These are phyloP conservation scores for Cynocephalus volans DNA, from an alignment of 2,113 vertebrate genomes.

Conservation along the genomic window DNA sequence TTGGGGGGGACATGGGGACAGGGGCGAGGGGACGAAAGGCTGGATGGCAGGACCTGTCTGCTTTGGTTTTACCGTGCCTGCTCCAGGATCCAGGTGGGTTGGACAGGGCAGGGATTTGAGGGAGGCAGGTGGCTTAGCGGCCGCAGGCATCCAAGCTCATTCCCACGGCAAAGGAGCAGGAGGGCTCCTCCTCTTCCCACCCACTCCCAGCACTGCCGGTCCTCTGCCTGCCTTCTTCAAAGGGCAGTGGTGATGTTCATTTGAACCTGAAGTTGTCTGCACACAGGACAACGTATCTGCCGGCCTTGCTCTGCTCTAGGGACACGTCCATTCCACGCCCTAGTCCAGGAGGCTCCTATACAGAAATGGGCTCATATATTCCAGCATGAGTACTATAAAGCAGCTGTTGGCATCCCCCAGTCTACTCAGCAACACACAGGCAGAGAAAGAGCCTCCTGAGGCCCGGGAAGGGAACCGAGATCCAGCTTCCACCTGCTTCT, in stretches of 20 bases:
- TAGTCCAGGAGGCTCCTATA: background rate
- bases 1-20: background rate
- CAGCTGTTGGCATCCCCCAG: background rate
- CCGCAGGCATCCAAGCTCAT: no score
- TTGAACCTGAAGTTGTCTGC: background rate
- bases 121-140: background rate
- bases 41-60: background rate
- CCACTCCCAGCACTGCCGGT: background rate
- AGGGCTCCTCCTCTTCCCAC: background rate
- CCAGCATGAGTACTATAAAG: background rate
- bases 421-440: background rate
- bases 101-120: background rate
- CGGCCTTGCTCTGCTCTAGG: background rate
- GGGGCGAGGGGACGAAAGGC: background rate
- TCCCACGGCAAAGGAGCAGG: background rate
- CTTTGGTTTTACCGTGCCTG: background rate
- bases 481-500: background rate
- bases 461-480: background rate
- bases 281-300: accelerated
- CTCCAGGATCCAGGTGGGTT: background rate
- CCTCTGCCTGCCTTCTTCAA: background rate
- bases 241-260: no score
- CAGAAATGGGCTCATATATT: background rate
- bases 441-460: background rate
- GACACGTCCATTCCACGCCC: background rate